Conservation (phyloP, 2,113 vertebrate species). For the Archocentrus centrarchus region DNA sequence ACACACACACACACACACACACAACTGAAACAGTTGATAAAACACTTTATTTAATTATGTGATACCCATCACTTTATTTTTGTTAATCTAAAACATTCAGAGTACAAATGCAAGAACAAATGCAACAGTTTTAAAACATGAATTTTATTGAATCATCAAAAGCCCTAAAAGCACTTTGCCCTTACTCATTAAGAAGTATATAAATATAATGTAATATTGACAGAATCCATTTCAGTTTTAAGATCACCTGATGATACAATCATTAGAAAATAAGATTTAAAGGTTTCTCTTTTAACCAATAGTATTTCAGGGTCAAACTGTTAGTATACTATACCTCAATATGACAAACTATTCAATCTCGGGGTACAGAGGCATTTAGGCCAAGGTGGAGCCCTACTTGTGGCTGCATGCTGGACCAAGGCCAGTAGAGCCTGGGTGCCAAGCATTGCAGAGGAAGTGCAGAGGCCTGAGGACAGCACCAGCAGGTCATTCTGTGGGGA, state of each 20-base stretch:
- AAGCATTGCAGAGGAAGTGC: conserved; percentile 55
- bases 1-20: conserved; percentile 21
- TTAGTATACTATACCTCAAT: background rate
- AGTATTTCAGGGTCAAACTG: background rate
- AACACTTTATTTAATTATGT: conserved; percentile 50
- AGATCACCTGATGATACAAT: conserved; percentile 22
- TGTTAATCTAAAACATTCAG: conserved; percentile 18
- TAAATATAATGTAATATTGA: conserved; percentile 13
- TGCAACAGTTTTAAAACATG: conserved; percentile 20
- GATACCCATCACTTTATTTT: conserved; percentile 26
- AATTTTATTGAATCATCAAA: conserved; percentile 26
- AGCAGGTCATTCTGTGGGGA: conserved; percentile 61
- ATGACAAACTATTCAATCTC: conserved; percentile 15
- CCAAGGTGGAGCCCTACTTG: conserved; percentile 39
- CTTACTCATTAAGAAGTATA: conserved; percentile 24
- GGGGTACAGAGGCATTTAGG: conserved; percentile 44
- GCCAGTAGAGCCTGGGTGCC: conserved; percentile 75
- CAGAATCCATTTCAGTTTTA: background rate
- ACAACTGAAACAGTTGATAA: conserved; percentile 21
- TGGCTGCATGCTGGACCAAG: conserved; percentile 67
- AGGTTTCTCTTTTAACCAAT: background rate
- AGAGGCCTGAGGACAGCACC: conserved; percentile 74
- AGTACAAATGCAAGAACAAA: conserved; percentile 33
- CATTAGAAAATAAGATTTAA: conserved; percentile 26
- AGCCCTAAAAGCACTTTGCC: conserved; percentile 10